phyloP scores from a whole-genome alignment of 2,888 invertebrate species.

The Gryllus longicercus region DNA sequence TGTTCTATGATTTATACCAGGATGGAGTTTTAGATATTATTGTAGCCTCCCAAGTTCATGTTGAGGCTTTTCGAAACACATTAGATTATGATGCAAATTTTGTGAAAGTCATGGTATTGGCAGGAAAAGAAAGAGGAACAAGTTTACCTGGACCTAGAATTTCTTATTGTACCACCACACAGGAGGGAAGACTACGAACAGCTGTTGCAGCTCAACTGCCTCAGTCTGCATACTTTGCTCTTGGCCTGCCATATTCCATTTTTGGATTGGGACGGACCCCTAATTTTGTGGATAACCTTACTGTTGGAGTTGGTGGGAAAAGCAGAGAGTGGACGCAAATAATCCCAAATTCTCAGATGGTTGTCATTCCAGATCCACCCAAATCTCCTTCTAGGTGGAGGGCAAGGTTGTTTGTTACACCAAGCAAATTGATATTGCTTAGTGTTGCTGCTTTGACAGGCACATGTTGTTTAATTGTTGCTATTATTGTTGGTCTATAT shows the following conservation, averaged over 20 bases:
- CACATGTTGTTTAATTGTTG: conserved; percentile 77
- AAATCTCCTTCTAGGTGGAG: conserved; percentile 75
- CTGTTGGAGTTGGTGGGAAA: conserved; percentile 60
- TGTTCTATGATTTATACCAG: conserved; percentile 92
- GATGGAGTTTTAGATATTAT: conserved; percentile 92
- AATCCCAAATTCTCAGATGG: conserved; percentile 96
- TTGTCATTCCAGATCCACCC: conserved; percentile 69
- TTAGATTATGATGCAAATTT: conserved; percentile 93
- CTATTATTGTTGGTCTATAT: conserved; percentile 81
- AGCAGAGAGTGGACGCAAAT: conserved; percentile 83
- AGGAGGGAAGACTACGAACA: conserved; percentile 74
- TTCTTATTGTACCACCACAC: conserved; percentile 81
- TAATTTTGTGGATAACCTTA: conserved; percentile 90
- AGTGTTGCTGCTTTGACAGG: conserved; percentile 85
- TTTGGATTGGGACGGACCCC: conserved; percentile 98
- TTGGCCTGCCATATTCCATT: conserved; percentile 92
- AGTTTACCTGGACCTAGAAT: conserved; percentile 81
- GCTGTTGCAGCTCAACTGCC: conserved; percentile 85
- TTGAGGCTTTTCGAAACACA: conserved; percentile 80
- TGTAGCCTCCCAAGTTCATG: conserved; percentile 62
- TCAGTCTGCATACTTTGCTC: conserved; percentile 85
- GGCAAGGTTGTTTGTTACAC: conserved; percentile 89
- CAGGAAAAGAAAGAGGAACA: conserved; percentile 54
- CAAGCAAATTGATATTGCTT: conserved; percentile 87
- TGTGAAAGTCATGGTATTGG: conserved; percentile 89